Conservation (phyloP, 1,140 invertebrate genomes). For the Aethina tumida region DNA sequence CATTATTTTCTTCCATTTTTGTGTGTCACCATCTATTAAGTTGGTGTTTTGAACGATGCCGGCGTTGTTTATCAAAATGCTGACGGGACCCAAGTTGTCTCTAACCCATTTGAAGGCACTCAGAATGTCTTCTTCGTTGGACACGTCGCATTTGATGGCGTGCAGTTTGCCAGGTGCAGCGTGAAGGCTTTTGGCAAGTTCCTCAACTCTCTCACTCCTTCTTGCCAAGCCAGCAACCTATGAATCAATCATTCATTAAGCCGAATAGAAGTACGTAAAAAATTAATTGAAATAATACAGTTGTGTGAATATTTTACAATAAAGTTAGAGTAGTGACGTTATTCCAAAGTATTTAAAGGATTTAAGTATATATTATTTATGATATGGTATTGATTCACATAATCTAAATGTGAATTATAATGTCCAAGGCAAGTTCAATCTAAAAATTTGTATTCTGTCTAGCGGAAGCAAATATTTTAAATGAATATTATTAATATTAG, state of each 20-base stretch:
- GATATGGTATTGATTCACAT: no score
- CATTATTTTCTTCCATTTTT: conserved; percentile 5
- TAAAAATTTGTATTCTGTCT: no score
- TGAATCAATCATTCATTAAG: background rate
- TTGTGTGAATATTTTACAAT: no score
- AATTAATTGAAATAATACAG: no score
- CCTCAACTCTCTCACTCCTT: conserved; percentile 44
- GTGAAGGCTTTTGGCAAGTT: conserved; percentile 18
- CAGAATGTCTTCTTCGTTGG: conserved; percentile 49
- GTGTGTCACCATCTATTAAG: conserved; percentile 10
- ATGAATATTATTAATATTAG: no score
- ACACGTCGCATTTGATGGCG: conserved; percentile 46
- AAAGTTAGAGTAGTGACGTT: no score
- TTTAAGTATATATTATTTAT: no score
- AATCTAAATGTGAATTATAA: no score
- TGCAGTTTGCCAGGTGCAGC: conserved; percentile 15
- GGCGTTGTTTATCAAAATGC: conserved; percentile 60
- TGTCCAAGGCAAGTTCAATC: no score
- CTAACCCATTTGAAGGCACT: conserved; percentile 49
- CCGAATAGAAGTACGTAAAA: no score
- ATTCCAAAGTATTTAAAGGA: no score
- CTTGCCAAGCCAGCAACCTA: conserved; percentile 58
- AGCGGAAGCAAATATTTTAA: no score
- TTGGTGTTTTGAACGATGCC: conserved; percentile 30
- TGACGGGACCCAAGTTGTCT: conserved; percentile 46